phyloP scores from a whole-genome alignment of 2,888 invertebrate genomes.

The Drosophila yooni region DNA sequence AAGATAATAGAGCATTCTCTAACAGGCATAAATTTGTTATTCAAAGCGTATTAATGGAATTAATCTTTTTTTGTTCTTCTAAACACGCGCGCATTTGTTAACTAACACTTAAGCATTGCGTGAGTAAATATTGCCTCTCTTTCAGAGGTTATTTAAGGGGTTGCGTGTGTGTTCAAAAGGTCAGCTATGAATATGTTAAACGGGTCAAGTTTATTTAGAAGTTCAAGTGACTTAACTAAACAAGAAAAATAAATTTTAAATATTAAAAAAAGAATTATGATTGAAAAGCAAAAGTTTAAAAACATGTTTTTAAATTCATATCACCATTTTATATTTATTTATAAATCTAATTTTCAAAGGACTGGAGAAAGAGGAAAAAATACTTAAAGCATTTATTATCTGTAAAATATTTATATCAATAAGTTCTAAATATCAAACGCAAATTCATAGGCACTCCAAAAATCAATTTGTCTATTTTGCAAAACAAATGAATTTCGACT shows the following conservation, averaged over 20 bases:
- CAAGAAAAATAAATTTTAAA: background rate
- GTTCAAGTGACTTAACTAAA: background rate
- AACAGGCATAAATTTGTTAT: background rate
- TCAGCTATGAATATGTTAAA: slow-evolving; percentile 39
- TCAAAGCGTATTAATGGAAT: background rate
- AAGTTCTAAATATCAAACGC: background rate
- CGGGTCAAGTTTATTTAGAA: slow-evolving; percentile 20
- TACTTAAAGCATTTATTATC: background rate
- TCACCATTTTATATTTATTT: background rate
- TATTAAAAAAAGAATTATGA: background rate
- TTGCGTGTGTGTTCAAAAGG: slow-evolving; percentile 44
- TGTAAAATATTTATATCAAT: background rate
- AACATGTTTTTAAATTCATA: background rate
- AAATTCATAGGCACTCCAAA: background rate
- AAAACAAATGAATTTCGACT: background rate
- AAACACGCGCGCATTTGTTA: background rate
- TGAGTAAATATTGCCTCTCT: background rate
- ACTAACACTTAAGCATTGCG: slow-evolving; percentile 9
- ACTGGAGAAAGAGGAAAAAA: too few relatives aligned
- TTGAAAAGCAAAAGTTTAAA: background rate
- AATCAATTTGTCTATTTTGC: background rate
- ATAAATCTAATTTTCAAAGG: background rate
- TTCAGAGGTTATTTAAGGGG: slow-evolving; percentile 4
- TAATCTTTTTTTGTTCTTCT: background rate
- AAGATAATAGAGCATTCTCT: background rate